Evolutionary conservation across 2,113 vertebrate genomes (phyloP), one percentile per base, ranked within the genome.

Genomic region (Stegostoma tigrinum): DNA sequence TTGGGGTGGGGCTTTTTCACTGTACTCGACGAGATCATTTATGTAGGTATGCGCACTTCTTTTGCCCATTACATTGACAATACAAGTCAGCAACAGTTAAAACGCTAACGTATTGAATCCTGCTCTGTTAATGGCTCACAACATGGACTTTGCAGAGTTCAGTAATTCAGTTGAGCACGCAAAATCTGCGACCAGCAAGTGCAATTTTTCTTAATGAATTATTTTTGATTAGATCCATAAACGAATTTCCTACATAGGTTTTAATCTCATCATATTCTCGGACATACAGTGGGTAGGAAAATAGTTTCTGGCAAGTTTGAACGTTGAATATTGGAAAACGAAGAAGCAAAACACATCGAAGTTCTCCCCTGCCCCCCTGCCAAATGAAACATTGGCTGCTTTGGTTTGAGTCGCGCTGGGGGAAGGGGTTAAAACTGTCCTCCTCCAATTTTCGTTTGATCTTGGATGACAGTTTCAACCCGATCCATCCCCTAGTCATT

Each of bases 1-100:
- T 96, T 70, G 97, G n/a, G 68, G 66, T 23, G 30, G 34, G 15
- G 23, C 45, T 52, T 93, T 34, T 91, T 61, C 55, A 10, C 52
- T 48, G 66, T 68, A 19, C 45, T 72, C 68, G 67, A n/a, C 34
- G 55, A 93, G n/a, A 55, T 34, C 52, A 34, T 67, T 93, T 38
- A 15, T 42, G 21, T 38, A n/a, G 64, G n/a, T 83, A n/a, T 38
- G 17, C 27, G 55, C 15, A 89, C 48, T 24, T 55, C 27, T 55
- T 24, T 90, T 67, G 27, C 14, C 15, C 30, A 66, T n/a, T 19
- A 93, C 61, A 5, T 64, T 93, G 19, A 38, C 30, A 93, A 93
- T 38, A 67, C 17, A 10, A 93, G 19, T 30, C 87, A 64, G 55
- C 87, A 91, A 91, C 87, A 91, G 87, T 64, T 91, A 91, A 85